Evolutionary conservation across 2,113 vertebrate species (phyloP).

Genomic region (Pontoporia blainvillei): DNA sequence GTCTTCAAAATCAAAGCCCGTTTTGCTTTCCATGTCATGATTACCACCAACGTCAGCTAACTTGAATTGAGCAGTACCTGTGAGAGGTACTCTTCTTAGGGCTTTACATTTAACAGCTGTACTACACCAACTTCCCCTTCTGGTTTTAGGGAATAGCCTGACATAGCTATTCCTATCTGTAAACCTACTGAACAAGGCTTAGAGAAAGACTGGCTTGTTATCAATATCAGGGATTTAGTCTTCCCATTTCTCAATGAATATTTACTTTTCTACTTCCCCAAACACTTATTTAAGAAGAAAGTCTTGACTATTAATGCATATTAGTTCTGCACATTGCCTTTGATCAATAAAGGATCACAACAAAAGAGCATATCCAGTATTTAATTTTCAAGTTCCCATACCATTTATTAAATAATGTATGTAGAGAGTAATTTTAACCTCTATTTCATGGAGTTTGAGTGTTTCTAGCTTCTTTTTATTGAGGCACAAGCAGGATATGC

Average conservation of each 20-base stretch:
- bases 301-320: neutral
- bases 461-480: conserved; percentile 6
- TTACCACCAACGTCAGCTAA: neutral
- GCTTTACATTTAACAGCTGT: neutral
- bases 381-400: neutral
- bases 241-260: neutral
- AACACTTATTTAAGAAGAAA: conserved; percentile 11
- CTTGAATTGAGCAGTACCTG: neutral
- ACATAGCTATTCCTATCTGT: neutral
- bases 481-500: neutral
- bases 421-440: neutral
- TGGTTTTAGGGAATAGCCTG: neutral
- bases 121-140: neutral
- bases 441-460: neutral
- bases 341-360: neutral
- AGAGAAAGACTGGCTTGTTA: neutral
- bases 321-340: conserved; percentile 17
- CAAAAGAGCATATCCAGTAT: neutral
- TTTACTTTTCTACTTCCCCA: neutral
- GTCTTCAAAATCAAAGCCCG: neutral
- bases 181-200: neutral
- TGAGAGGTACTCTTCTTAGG: neutral
- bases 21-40: neutral
- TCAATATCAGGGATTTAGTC: neutral
- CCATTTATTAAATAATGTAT: neutral